Evolutionary conservation across 2,888 invertebrate genomes (phyloP), one percentile per base, ranked within the genome.

Genomic region (Drosophila meridiana): DNA sequence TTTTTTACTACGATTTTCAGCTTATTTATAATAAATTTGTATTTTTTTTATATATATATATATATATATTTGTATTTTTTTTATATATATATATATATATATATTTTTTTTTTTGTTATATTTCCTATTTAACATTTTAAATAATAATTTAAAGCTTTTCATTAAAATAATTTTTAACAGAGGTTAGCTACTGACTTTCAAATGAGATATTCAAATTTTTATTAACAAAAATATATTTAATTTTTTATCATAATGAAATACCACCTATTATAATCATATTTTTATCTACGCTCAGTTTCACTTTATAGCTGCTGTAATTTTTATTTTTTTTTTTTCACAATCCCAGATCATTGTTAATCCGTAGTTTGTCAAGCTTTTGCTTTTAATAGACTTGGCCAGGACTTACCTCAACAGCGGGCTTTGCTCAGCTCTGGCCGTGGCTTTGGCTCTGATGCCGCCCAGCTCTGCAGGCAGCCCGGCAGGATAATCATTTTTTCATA

Each of bases 401-500:
- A 63, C 45, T 62, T 45, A 59, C 65, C 56, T 47, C 65, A 61
- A 40, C 57, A 56, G 42, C 20, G 20, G 47, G 26, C 9, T 50
- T 34, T 50, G 67, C 63, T 40, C 59, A 73, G 62, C 61, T 48
- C 56, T 32, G 52, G 64, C 50, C 53, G 14, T 7, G 57, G 32
- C 65, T 56, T 36, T 60, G 76, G 61, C 66, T 40, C 32, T 38
- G 60, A 14, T 8, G 14, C 32, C n/a, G 20, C 20, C 50, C 20
- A 32, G 32, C 50, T 9, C 11, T 34, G 50, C 47, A 60, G 73
- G 57, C 69, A 63, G 70, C 50, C 55, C 71, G 70, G 72, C 82
- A 81, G 82, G 77, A 90, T 89, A 87, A 89, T 83, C 82, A 83
- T 89, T 90, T 91, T 90, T 88, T 87, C 78, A 91, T 83, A 89